These are phyloP conservation scores for Mobula birostris DNA, from an alignment of 2,113 vertebrate genomes.

Conservation along the genomic window DNA sequence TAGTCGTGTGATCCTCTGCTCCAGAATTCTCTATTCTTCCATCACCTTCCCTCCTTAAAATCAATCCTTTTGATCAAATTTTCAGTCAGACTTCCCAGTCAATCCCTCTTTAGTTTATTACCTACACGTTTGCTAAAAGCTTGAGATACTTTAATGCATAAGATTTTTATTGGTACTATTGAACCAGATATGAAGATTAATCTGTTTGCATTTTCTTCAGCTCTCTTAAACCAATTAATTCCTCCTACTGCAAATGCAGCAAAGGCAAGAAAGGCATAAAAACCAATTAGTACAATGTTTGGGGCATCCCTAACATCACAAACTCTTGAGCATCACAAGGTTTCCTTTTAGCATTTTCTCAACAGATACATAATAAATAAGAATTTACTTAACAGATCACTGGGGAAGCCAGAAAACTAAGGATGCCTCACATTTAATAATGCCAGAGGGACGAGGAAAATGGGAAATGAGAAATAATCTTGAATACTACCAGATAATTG, in stretches of 20 bases:
- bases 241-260: neutral
- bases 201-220: neutral
- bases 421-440: neutral
- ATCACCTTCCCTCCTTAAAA: neutral
- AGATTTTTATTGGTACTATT: neutral
- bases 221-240: neutral
- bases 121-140: neutral
- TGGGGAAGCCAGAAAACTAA: neutral
- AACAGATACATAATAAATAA: neutral
- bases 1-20: neutral
- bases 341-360: neutral
- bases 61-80: neutral
- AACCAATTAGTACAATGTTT: neutral
- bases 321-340: neutral
- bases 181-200: neutral
- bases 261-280: neutral
- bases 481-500: neutral
- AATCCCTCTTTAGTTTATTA: neutral
- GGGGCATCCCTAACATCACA: neutral
- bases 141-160: neutral
- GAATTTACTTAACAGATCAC: neutral
- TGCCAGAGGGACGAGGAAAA: neutral
- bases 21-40: neutral
- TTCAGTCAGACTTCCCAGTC: neutral
- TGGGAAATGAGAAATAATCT: neutral